A percentile compares a stretch with the other conserved stretches of the same genome.
Evolutionary conservation across 2,888 invertebrate genomes (phyloP).

Genomic region (Heliothis peltigera): DNA sequence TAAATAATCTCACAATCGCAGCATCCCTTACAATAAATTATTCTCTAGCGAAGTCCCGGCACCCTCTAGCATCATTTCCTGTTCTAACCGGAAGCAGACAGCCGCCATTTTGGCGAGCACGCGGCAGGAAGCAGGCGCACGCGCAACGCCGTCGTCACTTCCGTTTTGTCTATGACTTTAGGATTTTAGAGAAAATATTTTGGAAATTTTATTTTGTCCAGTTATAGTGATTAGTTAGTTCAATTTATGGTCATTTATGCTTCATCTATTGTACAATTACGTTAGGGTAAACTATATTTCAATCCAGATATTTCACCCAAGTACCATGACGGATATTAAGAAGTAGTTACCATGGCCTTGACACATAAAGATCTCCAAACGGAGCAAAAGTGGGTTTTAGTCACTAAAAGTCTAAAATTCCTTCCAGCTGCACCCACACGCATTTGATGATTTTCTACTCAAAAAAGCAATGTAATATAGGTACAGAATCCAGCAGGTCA

Average conservation of each 20-base stretch:
- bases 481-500: too few species aligned
- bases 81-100: conserved; percentile 78
- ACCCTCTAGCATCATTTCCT: conserved; percentile 81
- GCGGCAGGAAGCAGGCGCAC: conserved; percentile 87
- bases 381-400: too few species aligned
- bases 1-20: conserved; percentile 70
- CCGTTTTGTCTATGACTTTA: conserved; percentile 79
- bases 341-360: too few species aligned
- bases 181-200: conserved; percentile 83
- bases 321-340: too few species aligned
- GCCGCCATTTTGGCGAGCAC: conserved; percentile 89
- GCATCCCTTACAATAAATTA: conserved; percentile 86
- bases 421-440: too few species aligned
- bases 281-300: too few species aligned
- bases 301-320: too few species aligned
- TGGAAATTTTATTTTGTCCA: conserved; percentile 58
- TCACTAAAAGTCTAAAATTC: too few species aligned
- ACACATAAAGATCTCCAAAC: too few species aligned
- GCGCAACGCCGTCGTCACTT: conserved; percentile 85
- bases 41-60: conserved; percentile 69
- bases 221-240: conserved; percentile 35
- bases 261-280: too few species aligned
- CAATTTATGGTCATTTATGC: conserved; percentile 56
- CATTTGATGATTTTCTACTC: too few species aligned
- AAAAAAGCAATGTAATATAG: too few species aligned